A percentile compares a stretch with the other conserved stretches of the same genome.
Conservation (phyloP, 2,888 invertebrate genomes). For the Tetranychus piercei region DNA sequence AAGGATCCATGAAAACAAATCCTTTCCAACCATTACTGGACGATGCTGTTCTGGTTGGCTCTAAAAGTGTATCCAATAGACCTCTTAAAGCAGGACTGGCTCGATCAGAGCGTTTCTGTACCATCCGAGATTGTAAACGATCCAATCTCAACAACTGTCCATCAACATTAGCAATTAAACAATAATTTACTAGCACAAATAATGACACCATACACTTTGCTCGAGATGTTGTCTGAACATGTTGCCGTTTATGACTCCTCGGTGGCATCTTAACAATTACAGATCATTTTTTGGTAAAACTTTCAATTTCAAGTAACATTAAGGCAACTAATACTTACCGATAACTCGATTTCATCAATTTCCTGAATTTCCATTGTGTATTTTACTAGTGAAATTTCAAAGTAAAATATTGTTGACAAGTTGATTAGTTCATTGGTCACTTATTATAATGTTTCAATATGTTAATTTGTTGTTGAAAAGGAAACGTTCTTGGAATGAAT, state of each 20-base stretch:
- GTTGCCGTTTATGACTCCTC: not conserved
- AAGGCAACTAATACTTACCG: not conserved
- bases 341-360: not conserved
- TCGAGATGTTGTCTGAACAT: not conserved
- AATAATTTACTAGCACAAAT: not conserved
- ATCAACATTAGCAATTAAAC: not conserved
- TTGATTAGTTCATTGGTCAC: not conserved
- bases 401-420: not conserved
- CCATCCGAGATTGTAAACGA: not conserved
- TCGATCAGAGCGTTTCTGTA: constrained; percentile 5
- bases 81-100: not conserved
- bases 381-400: not conserved
- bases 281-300: not conserved
- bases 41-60: not conserved
- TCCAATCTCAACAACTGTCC: not conserved
- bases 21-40: constrained; percentile 8
- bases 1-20: constrained; percentile 6
- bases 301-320: not conserved
- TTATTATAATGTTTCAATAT: not conserved
- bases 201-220: not conserved
- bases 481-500: not conserved
- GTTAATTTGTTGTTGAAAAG: not conserved
- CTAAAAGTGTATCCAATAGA: not conserved
- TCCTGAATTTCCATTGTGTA: not conserved
- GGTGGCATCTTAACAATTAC: not conserved